Base-by-base conservation (phyloP, 1,140 invertebrate species). In the Xylocopa sonorina region DNA sequence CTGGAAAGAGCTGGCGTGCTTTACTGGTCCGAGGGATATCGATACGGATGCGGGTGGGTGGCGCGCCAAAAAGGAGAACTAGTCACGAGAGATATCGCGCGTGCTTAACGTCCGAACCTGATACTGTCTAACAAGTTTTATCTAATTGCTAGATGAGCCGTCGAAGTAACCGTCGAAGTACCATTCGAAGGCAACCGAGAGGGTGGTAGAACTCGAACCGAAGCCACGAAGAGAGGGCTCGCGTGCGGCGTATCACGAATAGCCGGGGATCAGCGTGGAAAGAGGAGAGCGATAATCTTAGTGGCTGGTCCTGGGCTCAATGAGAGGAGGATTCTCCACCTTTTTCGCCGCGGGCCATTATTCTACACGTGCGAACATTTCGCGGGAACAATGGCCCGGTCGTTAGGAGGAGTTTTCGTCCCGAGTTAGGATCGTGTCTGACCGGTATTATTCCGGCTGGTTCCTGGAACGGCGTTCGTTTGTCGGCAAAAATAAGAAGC, bases 331-430 rank as follows among this genome's bases (percentile, higher is more conserved):
- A 78, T 79, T 57, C n/a, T n/a, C 68, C 41, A 57, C 29, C 46
- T 80, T 72, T n/a, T 64, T 82, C 79, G 57, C 78, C 51, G 51
- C 72, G 60, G 32, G 57, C 55, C 51, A 81, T 86, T 85, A 87
- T 86, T 80, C 81, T 60, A 83, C 74, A 83, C 74, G 84, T 80
- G 82, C 78, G 82, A 88, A 87, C 78, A 82, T 87, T 87, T 85
- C 68, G 75, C 81, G 64, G 76, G 72, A 81, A 88, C 86, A 88
- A 88, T 88, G 85, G 77, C 27, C 50, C 72, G 50, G 74, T 66
- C 79, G 77, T 80, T 78, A 77, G 60, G 62, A 71, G 58, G 60
- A 53, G 55, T 75, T 85, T 88, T 82, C 69, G 74, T 73, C 46
- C 66, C 46, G 71, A 68, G 74, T 82, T 85, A 78, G 58, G 69